Evolutionary conservation across 2,113 vertebrate genomes (phyloP), one percentile per base, ranked within the genome.

Genomic region (Phaethornis superciliosus): DNA sequence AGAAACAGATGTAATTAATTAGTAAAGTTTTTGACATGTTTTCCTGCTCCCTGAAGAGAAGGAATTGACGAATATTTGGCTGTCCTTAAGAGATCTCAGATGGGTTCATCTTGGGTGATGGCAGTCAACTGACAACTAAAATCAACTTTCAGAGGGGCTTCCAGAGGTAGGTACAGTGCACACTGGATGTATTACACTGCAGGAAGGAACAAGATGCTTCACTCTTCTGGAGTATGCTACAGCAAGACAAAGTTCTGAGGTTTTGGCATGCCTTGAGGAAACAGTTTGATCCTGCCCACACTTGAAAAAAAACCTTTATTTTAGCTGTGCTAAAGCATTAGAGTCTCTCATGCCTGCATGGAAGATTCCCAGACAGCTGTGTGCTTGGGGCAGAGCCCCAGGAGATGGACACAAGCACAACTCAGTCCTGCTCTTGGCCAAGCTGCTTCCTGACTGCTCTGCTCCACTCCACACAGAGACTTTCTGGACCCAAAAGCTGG

Each of bases 401-500:
- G 24, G 76, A 37, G 1, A 56, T 10, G 54, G 75, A 75, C 77
- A 20, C 1, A 8, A 82, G 64, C 78, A 58, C 83, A 42, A 32
- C 82, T 76, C 70, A 0, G 55, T 71, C 81, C 81, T 86, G 68
- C 75, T 84, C n/a, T 15, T n/a, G 28, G 74, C 88, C 74, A 70
- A 59, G 62, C 85, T 67, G 79, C 71, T 93, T 91, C 92, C 88
- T 79, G 85, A 68, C 81, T 89, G 75, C 87, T 81, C 67, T 35
- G 88, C 85, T 94, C 71, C 62, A 33, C 85, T 94, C 71, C 62
- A 33, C 82, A 24, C 88, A 89, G 70, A 30, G 44, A 2, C 70
- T 91, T 93, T 85, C 82, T 96, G 92, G 92, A 85, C 88, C 65
- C 87, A 78, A 71, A 56, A 87, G 14, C 78, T 91, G 85, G 14